Percentiles rank a stretch among this genome's conserved stretches.
phyloP scores from a whole-genome alignment of 2,797 vertebrate species.

The Pyrocephalus nanus region DNA sequence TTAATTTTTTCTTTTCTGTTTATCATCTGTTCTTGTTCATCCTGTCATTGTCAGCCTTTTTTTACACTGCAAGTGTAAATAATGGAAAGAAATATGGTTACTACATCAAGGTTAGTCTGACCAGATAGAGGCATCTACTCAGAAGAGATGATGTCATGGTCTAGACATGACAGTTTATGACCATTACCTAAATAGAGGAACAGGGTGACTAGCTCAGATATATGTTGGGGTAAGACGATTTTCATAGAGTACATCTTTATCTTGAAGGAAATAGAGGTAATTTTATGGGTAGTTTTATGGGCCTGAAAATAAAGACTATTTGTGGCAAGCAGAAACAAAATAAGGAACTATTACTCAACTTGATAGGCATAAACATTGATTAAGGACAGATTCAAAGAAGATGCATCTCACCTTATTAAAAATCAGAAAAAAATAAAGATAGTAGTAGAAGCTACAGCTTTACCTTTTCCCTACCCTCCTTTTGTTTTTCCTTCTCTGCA shows the following conservation, averaged over 20 bases:
- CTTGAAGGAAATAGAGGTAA: background rate
- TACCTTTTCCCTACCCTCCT: background rate
- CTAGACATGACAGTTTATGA: background rate
- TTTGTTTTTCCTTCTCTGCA: background rate
- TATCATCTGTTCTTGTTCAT: background rate
- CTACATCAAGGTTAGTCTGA: background rate
- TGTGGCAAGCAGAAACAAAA: background rate
- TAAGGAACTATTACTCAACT: background rate
- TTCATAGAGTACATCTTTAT: background rate
- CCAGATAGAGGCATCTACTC: background rate
- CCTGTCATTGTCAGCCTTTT: background rate
- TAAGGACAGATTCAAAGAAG: background rate
- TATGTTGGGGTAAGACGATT: background rate
- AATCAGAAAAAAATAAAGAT: background rate
- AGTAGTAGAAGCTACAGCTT: background rate
- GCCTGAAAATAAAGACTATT: background rate
- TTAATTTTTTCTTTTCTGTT: background rate
- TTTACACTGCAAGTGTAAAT: background rate
- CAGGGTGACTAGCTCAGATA: fast-evolving
- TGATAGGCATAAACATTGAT: background rate
- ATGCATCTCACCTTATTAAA: background rate
- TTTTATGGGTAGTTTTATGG: background rate
- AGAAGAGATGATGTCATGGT: background rate
- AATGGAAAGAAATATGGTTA: background rate
- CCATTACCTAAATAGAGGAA: background rate